These are phyloP conservation scores for Lathronympha strigana DNA, from an alignment of 2,888 invertebrate species.

Conservation along the genomic window DNA sequence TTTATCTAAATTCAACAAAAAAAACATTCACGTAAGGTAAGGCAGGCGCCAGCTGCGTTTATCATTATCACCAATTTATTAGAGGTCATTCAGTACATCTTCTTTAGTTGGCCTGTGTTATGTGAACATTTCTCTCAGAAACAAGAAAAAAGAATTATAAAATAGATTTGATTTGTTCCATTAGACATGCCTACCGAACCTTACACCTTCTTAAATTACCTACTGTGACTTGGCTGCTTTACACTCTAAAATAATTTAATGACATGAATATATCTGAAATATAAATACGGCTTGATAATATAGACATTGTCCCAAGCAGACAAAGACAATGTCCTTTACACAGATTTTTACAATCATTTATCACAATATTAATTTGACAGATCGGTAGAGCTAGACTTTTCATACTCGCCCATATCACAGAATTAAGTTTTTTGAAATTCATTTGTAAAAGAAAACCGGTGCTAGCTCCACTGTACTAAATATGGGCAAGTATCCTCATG, in stretches of 20 bases:
- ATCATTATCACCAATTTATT: constrained; percentile 1
- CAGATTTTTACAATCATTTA: constrained; percentile 56
- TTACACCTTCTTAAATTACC: constrained; percentile 40
- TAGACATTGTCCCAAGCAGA: constrained; percentile 72
- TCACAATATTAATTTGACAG: constrained; percentile 47
- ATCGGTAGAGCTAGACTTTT: constrained; percentile 74
- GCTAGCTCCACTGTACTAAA: constrained; percentile 72
- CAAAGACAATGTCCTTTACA: constrained; percentile 67
- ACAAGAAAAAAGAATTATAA: constrained; percentile 57
- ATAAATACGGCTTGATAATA: constrained; percentile 62
- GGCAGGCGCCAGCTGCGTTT: constrained; percentile 22
- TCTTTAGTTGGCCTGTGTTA: constrained; percentile 31
- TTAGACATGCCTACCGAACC: constrained; percentile 50
- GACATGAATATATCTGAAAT: constrained; percentile 35
- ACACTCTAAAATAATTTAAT: constrained; percentile 45
- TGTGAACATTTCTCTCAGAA: constrained; percentile 47
- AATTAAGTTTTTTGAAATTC: constrained; percentile 47
- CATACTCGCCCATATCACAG: constrained; percentile 66
- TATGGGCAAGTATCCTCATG: constrained; percentile 62
- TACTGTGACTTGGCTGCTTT: constrained; percentile 64
- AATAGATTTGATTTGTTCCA: constrained; percentile 55
- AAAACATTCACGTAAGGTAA: constrained; percentile 18
- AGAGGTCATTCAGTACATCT: neutral
- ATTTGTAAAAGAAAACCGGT: constrained; percentile 62
- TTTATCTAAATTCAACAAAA: constrained; percentile 44